Conservation (phyloP, 2,888 invertebrate species). For the Amorpha juglandis region DNA sequence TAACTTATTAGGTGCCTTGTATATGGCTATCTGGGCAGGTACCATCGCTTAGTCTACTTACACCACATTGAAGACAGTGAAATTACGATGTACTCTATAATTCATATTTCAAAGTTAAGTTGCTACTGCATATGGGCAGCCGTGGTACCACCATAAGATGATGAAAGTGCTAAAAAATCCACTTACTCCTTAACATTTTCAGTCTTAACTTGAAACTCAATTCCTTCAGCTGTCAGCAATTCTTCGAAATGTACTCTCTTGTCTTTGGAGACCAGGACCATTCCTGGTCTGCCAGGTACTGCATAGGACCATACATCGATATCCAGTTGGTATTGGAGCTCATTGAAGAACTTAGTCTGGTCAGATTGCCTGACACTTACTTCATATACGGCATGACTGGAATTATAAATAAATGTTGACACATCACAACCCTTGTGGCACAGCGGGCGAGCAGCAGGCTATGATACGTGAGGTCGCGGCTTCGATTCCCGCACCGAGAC, state of each 20-base stretch:
- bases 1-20: too few species aligned
- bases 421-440: too few species aligned
- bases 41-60: too few species aligned
- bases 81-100: too few species aligned
- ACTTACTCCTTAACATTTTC: slow-evolving; percentile 71
- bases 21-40: too few species aligned
- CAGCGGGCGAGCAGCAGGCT: too few species aligned
- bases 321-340: slow-evolving; percentile 46
- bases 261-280: slow-evolving; percentile 56
- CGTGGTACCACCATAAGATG: too few species aligned
- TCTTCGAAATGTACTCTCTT: slow-evolving; percentile 52
- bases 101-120: too few species aligned
- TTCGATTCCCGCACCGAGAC: too few species aligned
- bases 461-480: too few species aligned
- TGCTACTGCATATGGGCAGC: too few species aligned
- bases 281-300: slow-evolving; percentile 48
- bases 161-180: neutral
- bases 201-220: slow-evolving; percentile 52
- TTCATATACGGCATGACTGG: slow-evolving; percentile 57
- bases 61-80: too few species aligned
- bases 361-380: slow-evolving; percentile 48
- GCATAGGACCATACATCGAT: slow-evolving; percentile 61
- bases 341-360: slow-evolving; percentile 50
- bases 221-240: slow-evolving; percentile 48
- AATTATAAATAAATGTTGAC: slow-evolving; percentile 27